Evolutionary conservation across 2,888 invertebrate genomes (phyloP).

Genomic region (Pseudococcus viburni): DNA sequence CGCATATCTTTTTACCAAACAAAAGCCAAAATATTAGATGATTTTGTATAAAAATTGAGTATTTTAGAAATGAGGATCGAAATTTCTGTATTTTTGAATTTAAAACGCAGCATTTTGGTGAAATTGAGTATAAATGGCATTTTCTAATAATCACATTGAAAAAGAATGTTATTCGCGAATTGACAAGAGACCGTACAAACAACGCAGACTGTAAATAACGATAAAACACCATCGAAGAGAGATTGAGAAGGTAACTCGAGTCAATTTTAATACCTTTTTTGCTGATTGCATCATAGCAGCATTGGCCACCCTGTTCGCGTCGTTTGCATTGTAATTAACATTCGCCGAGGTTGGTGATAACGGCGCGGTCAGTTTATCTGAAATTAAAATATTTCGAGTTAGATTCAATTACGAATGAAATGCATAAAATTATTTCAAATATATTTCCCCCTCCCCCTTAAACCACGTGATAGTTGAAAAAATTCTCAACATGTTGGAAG

Average conservation of each 20-base stretch:
- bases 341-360: constrained; percentile 2
- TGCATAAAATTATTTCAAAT: background rate
- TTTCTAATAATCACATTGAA: background rate
- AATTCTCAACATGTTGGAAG: background rate
- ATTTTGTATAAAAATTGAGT: no score
- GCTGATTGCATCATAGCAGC: constrained; percentile 15
- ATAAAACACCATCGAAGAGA: background rate
- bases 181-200: background rate
- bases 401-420: background rate
- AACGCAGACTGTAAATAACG: background rate
- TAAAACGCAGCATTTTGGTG: background rate
- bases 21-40: no score
- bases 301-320: constrained; percentile 32
- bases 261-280: constrained; percentile 38
- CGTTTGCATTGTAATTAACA: constrained; percentile 60
- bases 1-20: background rate
- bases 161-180: constrained; percentile 25
- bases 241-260: background rate
- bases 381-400: background rate
- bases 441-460: background rate
- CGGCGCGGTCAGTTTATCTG: constrained; percentile 51
- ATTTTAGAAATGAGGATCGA: background rate
- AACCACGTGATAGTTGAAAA: background rate
- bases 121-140: constrained; percentile 27
- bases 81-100: background rate